Percentiles rank a stretch among this genome's conserved stretches.
These are phyloP conservation scores for Steinernema feltiae DNA, from an alignment of 1,140 invertebrate genomes.

Conservation along the genomic window DNA sequence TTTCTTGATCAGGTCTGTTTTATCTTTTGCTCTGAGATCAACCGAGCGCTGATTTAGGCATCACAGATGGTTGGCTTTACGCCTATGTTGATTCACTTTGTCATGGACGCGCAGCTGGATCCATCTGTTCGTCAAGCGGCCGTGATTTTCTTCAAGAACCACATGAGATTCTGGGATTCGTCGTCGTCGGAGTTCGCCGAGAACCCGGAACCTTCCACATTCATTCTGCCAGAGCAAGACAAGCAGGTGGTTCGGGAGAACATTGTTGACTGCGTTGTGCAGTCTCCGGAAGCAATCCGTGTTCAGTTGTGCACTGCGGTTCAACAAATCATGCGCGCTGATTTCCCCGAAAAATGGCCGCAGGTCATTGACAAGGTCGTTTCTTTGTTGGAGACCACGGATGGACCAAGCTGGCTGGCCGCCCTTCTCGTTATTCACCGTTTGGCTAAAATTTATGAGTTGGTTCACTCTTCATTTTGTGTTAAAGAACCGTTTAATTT, in stretches of 20 bases:
- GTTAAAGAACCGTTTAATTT: slow-evolving; percentile 16
- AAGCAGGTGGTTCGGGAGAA: slow-evolving; percentile 80
- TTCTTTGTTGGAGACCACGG: slow-evolving; percentile 73
- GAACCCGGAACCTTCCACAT: slow-evolving; percentile 61
- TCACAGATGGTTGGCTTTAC: slow-evolving; percentile 93
- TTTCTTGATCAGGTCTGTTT: slow-evolving; percentile 24
- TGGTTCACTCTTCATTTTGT: slow-evolving; percentile 38
- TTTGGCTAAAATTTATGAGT: slow-evolving; percentile 91
- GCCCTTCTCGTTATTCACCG: slow-evolving; percentile 84
- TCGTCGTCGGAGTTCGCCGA: slow-evolving; percentile 65
- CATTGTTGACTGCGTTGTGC: slow-evolving; percentile 79
- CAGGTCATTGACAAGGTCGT: slow-evolving; percentile 88
- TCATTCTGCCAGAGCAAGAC: slow-evolving; percentile 91
- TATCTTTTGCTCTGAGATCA: no score
- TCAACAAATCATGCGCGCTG: slow-evolving; percentile 79
- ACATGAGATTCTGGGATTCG: slow-evolving; percentile 86
- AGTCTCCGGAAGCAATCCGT: slow-evolving; percentile 56
- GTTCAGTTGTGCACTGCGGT: slow-evolving; percentile 84
- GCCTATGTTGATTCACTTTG: slow-evolving; percentile 81
- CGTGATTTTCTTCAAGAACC: slow-evolving; percentile 93
- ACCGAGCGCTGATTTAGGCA: slow-evolving; percentile 72
- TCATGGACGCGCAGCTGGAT: slow-evolving; percentile 80
- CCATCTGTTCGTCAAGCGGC: slow-evolving; percentile 88
- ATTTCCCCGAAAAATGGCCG: slow-evolving; percentile 91
- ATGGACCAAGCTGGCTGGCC: slow-evolving; percentile 80